These are phyloP conservation scores for Porites evermanni DNA, from an alignment of 92 coral and sea anemone genomes.

Conservation along the genomic window DNA sequence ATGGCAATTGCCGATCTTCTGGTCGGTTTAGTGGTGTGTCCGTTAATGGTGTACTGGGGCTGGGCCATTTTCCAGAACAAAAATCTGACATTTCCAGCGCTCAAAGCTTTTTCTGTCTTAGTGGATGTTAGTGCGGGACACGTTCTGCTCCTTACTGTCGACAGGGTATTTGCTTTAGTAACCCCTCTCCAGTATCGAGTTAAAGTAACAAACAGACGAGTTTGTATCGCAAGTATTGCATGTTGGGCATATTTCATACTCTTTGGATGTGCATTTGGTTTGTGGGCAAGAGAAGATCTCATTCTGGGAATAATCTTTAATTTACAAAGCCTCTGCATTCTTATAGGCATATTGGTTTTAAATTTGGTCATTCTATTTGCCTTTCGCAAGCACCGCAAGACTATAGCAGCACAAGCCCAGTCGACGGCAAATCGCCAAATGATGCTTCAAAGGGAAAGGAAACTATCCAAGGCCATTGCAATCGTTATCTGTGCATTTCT, in stretches of 20 bases:
- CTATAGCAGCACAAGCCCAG: background rate
- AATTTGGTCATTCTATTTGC: background rate
- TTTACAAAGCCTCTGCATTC: background rate
- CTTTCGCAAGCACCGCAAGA: background rate
- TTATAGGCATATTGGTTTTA: background rate
- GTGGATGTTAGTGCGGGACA: conserved; percentile 7
- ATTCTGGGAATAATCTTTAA: background rate
- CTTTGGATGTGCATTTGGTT: background rate
- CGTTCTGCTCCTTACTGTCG: background rate
- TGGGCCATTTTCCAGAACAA: background rate
- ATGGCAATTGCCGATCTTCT: conserved; percentile 20
- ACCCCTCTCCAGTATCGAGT: conserved; percentile 17
- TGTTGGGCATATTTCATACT: conserved; percentile 5
- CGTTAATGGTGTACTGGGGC: background rate
- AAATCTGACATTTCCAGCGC: background rate
- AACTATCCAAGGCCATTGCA: background rate
- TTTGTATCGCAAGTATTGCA: background rate
- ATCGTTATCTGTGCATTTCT: conserved; percentile 19
- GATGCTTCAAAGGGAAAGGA: conserved; percentile 10
- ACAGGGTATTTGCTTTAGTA: conserved; percentile 4
- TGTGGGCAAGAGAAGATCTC: background rate
- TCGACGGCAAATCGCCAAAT: conserved; percentile 5
- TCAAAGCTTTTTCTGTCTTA: too few species aligned
- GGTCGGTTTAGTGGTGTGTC: background rate
- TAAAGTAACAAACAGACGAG: background rate